Evolutionary conservation across 2,113 vertebrate genomes (phyloP).

Genomic region (Chlorocebus sabaeus): DNA sequence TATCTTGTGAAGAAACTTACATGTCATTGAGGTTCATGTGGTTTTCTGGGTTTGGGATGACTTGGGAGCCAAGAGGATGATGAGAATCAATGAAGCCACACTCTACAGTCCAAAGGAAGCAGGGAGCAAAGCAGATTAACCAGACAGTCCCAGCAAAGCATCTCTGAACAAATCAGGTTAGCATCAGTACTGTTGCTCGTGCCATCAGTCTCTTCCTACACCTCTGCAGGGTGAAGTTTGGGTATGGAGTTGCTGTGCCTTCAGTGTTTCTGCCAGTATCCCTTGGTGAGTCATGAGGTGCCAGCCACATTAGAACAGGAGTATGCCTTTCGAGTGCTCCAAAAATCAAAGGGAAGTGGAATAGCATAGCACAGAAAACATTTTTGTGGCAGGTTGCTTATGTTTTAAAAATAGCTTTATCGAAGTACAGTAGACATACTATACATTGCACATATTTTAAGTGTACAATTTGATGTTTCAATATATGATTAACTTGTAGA

Average conservation of each 20-base stretch:
- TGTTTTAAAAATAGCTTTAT: constrained; percentile 1
- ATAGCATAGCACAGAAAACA: not conserved
- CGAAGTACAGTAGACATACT: not conserved
- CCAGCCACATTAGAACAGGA: not conserved
- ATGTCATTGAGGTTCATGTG: not conserved
- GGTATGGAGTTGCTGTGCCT: not conserved
- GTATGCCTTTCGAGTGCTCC: not conserved
- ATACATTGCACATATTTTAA: not conserved
- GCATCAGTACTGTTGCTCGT: not conserved
- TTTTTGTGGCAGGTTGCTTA: not conserved
- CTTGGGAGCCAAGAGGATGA: not conserved
- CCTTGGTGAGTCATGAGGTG: not conserved
- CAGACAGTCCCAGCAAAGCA: not conserved
- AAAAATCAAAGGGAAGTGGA: not conserved
- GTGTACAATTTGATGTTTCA: not conserved
- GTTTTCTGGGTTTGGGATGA: not conserved
- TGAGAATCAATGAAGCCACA: not conserved
- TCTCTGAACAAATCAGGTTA: not conserved
- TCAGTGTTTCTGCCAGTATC: not conserved
- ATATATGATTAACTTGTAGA: too few species aligned
- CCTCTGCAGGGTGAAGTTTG: not conserved
- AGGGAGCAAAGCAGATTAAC: not conserved
- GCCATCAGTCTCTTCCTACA: not conserved
- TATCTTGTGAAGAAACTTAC: not conserved
- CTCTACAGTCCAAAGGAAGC: not conserved